Percentiles rank a stretch among this genome's conserved stretches.
Conservation (phyloP, 2,888 invertebrate genomes). For the Oscheius sp. region DNA sequence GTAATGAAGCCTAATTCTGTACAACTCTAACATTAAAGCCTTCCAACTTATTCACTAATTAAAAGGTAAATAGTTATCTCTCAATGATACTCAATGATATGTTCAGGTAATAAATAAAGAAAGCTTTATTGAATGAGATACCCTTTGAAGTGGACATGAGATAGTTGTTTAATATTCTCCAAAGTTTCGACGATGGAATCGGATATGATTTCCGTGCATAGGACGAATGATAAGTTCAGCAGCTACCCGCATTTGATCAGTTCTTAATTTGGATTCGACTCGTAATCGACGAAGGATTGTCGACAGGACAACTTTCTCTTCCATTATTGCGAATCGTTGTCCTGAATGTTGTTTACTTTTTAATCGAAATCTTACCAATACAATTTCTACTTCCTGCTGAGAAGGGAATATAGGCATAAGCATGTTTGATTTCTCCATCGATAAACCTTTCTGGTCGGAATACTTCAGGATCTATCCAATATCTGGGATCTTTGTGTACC, state of each 20-base stretch:
- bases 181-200: constrained; percentile 40
- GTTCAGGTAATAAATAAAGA: not conserved
- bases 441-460: constrained; percentile 73
- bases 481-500: constrained; percentile 70
- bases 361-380: constrained; percentile 70
- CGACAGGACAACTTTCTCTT: constrained; percentile 67
- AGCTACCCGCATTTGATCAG: constrained; percentile 67
- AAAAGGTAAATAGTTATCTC: no score
- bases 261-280: constrained; percentile 61
- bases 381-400: constrained; percentile 74
- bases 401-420: constrained; percentile 73
- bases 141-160: not conserved
- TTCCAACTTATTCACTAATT: no score
- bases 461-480: constrained; percentile 54
- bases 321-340: constrained; percentile 70
- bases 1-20: no score
- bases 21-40: no score
- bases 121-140: constrained; percentile 8
- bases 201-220: constrained; percentile 64
- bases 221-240: constrained; percentile 69
- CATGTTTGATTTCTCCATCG: constrained; percentile 70
- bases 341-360: constrained; percentile 46
- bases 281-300: constrained; percentile 59
- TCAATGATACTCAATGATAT: no score
- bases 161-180: constrained; percentile 40